Base-by-base conservation (phyloP, 2,888 invertebrate species). In the Pollenia angustigena region DNA sequence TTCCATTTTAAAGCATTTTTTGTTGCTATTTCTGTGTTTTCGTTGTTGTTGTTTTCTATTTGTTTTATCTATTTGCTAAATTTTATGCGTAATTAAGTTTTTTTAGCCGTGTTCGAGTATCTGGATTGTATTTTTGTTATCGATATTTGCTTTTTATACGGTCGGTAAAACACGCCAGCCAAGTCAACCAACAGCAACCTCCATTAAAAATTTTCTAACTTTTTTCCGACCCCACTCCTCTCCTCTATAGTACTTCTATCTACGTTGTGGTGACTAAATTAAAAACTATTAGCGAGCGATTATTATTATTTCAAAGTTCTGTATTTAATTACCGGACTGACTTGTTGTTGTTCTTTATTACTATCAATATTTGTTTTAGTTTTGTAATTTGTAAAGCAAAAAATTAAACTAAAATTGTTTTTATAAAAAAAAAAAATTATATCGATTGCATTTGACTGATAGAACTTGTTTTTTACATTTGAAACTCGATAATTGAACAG, bases 51-150 rank as follows among this genome's bases (percentile, higher is more conserved):
- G 40, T 11, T 69, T 69, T 40, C 52, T 12, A 69, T 54, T 69
- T 54, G 32, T 42, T 69, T 54, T 40, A 69, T 50, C 52, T 69
- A 6, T 69, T 42, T 60, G 7, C 50, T 40, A 50, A 75, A 66
- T 75, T 62, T 75, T 75, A 75, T 75, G 62, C 75, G 75, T 75
- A 75, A 75, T 75, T 75, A 62, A 75, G 18, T 18, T 62, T 62
- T 62, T 16, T 48, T 48, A 60, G 6, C 32, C 32, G 32, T 32
- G 32, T 32, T 42, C 42, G 69, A 42, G 52, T 52, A 69, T 48
- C 12, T 69, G 69, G 42, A 54, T 16, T 52, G 52, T 16, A 16
- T 69, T 32, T 32, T 69, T 69, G 79, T 23, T 60, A 79, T 69
- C 54, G 69, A 52, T 54, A 42, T 69, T 69, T 52, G 42, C 40